Evolutionary conservation across 2,888 invertebrate genomes (phyloP).

Genomic region (Cantharis flavilabris): DNA sequence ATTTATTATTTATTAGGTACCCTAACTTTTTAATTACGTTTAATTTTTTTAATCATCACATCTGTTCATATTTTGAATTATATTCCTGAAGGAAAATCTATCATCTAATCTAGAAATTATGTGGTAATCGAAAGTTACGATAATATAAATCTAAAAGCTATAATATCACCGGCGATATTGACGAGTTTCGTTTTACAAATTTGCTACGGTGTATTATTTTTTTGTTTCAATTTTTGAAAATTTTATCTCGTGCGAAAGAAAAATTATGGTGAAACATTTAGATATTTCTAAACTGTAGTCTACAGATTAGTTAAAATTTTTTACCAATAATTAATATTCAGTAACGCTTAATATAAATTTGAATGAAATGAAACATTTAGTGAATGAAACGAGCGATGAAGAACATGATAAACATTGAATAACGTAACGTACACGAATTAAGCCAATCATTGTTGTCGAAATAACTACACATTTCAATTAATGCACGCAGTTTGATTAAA

Average conservation of each 20-base stretch:
- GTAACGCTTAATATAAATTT: not conserved
- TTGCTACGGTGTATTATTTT: not conserved
- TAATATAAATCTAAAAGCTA: slow-evolving; percentile 8
- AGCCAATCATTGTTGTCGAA: not conserved
- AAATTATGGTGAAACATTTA: not conserved
- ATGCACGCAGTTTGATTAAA: not conserved
- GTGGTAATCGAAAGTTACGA: slow-evolving; percentile 1
- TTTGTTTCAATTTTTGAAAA: not conserved
- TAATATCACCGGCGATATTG: slow-evolving; percentile 27
- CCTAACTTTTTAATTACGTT: not conserved
- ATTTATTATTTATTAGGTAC: not conserved
- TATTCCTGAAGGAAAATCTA: not conserved
- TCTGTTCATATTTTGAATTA: not conserved
- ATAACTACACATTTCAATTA: not conserved
- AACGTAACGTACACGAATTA: slow-evolving; percentile 2
- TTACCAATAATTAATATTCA: not conserved
- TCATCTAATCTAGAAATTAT: not conserved
- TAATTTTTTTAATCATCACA: not conserved
- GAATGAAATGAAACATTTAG: not conserved
- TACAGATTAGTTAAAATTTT: not conserved
- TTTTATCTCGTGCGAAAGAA: not conserved
- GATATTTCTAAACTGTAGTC: slow-evolving; percentile 23
- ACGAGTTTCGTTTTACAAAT: slow-evolving; percentile 15
- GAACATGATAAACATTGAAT: slow-evolving; percentile 1
- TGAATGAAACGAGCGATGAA: not conserved